A percentile compares a stretch with the other conserved stretches of the same genome.
Evolutionary conservation across 2,113 vertebrate species (phyloP).

Genomic region (Cariama cristata): DNA sequence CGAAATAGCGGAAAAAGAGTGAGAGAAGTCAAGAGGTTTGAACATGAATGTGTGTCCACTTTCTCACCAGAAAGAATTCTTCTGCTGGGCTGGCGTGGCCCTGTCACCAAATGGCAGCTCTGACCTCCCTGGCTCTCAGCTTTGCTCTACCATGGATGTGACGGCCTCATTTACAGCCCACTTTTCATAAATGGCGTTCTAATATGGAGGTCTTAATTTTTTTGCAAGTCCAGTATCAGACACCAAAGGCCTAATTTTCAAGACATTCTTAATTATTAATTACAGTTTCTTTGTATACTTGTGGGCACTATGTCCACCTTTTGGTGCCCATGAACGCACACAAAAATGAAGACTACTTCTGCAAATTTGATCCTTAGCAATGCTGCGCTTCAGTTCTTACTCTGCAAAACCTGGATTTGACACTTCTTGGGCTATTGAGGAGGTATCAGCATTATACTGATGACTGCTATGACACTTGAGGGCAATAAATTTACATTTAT

Average conservation of each 20-base stretch:
- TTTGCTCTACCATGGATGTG: not conserved
- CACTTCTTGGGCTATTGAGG: not conserved
- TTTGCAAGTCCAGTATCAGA: not conserved
- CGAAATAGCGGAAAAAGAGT: not conserved
- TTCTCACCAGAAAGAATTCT: not conserved
- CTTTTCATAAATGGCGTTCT: not conserved
- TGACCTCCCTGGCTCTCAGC: not conserved
- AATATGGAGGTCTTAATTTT: not conserved
- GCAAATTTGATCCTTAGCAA: not conserved
- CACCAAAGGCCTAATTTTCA: not conserved
- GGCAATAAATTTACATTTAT: not conserved
- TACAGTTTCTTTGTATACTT: not conserved
- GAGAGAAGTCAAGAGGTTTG: not conserved
- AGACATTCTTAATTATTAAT: not conserved
- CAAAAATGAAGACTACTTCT: not conserved
- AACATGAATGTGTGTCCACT: fast-evolving
- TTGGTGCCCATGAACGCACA: not conserved
- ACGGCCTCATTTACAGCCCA: not conserved
- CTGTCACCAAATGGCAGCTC: not conserved
- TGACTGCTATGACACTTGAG: not conserved
- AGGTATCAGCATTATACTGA: not conserved
- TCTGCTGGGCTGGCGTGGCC: not conserved
- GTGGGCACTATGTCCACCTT: not conserved
- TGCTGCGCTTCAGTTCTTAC: not conserved
- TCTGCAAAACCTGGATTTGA: not conserved